These are phyloP conservation scores for Thermophis baileyi DNA, from an alignment of 2,113 vertebrate genomes.

Conservation along the genomic window DNA sequence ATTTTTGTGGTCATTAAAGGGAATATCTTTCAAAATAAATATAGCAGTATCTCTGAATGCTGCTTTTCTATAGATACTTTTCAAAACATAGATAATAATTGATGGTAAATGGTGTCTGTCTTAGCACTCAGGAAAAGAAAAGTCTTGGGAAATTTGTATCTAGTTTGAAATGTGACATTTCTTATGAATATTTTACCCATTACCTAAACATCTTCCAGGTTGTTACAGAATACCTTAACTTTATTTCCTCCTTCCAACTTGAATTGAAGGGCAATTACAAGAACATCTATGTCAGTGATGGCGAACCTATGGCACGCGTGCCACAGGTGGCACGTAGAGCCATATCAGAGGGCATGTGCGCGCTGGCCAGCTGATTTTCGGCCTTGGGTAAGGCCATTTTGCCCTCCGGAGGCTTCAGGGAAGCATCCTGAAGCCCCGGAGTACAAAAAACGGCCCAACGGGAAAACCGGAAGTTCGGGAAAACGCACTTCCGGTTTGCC, in stretches of 20 bases:
- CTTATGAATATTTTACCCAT: not conserved
- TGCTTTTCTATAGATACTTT: not conserved
- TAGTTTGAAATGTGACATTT: fast-evolving
- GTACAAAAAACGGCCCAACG: too few relatives aligned
- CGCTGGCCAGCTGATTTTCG: too few relatives aligned
- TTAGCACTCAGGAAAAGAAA: not conserved
- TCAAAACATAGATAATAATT: fast-evolving
- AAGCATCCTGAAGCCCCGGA: too few relatives aligned
- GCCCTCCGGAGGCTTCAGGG: too few relatives aligned
- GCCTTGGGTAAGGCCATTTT: too few relatives aligned
- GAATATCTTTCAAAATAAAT: slow-evolving; percentile 3
- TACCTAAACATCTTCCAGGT: not conserved
- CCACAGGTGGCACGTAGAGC: too few relatives aligned
- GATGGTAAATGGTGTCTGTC: not conserved
- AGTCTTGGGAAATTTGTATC: not conserved
- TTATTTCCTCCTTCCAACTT: not conserved
- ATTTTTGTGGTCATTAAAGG: slow-evolving; percentile 1
- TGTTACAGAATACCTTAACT: not conserved
- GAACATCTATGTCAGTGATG: not conserved
- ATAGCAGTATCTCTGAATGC: not conserved
- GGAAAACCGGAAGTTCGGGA: too few relatives aligned
- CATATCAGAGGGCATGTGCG: too few relatives aligned
- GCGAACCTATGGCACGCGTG: too few relatives aligned
- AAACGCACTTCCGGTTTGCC: too few relatives aligned
- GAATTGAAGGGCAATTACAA: not conserved